Base-by-base conservation (phyloP, 2,797 vertebrate genomes). In the Myripristis murdjan region DNA sequence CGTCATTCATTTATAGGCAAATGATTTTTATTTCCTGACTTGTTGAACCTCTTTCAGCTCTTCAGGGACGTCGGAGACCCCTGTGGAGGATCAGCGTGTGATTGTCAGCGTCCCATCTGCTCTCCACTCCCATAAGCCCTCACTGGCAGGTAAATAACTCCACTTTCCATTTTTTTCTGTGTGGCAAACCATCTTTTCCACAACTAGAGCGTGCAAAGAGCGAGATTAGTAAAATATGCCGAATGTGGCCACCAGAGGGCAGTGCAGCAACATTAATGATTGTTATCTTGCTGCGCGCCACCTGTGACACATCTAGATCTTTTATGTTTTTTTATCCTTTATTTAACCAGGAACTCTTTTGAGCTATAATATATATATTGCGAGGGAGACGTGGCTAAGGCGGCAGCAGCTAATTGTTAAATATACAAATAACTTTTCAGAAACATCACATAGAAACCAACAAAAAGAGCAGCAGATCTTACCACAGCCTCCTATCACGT, bases 121-220 rank as follows among this genome's bases (percentile, higher is more conserved):
- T 18, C 95, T 99, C 49, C 98, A 99, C 85, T 99, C 98, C 61
- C 98, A 99, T 73, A 99, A 99, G 67, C 98, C 98, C 0, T 95
- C 96, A 12, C 95, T 99, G 15, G 87, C 96, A 85, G 98, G 98
- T 98, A 93, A 62, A 55, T 22, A 8, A 4, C 14, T 6, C 6
- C 0, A 22, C 3, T n/a, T n/a, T n/a, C n/a, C 4, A 18, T 14
- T 37, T 53, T 37, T 53, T 1, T 47, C 12, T 69, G 16, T 6
- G 26, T 41, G n/a, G 15, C 23, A 35, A 41, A 33, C 20, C 11
- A 9, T 2, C 35, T 37, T 37, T 37, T 37, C 2, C 8, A 37
- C 35, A 37, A 37, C 2, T 10, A 11, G 8, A 9, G 35, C 33
- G 31, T 7, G 31, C 31, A 33, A 33, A 33, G 6, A 9, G 9